Conservation (phyloP, 37 sponge, comb jelly and placozoan species). For the Dysidea cf. avara region DNA sequence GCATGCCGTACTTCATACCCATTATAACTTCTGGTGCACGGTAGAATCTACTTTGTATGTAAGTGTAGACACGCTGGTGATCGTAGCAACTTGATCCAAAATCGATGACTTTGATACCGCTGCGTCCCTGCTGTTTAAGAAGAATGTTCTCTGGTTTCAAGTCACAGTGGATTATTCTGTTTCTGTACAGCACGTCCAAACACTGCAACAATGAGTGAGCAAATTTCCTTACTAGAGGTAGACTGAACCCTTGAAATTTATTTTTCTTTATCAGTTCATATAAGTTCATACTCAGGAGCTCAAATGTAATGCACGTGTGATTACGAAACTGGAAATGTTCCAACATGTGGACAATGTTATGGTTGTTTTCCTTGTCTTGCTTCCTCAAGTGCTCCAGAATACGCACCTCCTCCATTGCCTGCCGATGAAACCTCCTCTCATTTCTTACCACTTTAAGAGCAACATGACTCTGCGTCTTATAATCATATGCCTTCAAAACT, state of each 20-base stretch:
- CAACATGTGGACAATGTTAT: slow-evolving; percentile 92
- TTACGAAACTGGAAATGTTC: slow-evolving; percentile 94
- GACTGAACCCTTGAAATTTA: slow-evolving; percentile 98
- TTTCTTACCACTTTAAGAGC: slow-evolving; percentile 96
- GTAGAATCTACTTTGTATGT: slow-evolving; percentile 96
- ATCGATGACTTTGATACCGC: slow-evolving; percentile 96
- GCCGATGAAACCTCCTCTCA: slow-evolving; percentile 95
- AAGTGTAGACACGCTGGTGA: slow-evolving; percentile 93
- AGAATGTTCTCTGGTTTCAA: slow-evolving; percentile 98
- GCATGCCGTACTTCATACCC: slow-evolving; percentile 92
- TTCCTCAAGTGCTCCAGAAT: slow-evolving; percentile 89
- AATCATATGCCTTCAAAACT: slow-evolving; percentile 96
- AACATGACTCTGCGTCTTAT: slow-evolving; percentile 88
- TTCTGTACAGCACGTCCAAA: slow-evolving; percentile 85
- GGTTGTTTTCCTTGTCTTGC: slow-evolving; percentile 87
- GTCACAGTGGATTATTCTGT: slow-evolving; percentile 98
- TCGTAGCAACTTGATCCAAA: slow-evolving; percentile 97
- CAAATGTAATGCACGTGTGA: slow-evolving; percentile 97
- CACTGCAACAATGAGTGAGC: slow-evolving; percentile 97
- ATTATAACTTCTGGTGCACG: slow-evolving; percentile 95
- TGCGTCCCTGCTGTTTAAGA: slow-evolving; percentile 88
- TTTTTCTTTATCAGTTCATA: slow-evolving; percentile 99
- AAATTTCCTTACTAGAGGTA: slow-evolving; percentile 95
- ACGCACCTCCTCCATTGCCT: slow-evolving; percentile 91
- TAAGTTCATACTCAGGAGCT: slow-evolving; percentile 96